Base-by-base conservation (phyloP, 2,797 vertebrate genomes). In the Margarornis squamiger region DNA sequence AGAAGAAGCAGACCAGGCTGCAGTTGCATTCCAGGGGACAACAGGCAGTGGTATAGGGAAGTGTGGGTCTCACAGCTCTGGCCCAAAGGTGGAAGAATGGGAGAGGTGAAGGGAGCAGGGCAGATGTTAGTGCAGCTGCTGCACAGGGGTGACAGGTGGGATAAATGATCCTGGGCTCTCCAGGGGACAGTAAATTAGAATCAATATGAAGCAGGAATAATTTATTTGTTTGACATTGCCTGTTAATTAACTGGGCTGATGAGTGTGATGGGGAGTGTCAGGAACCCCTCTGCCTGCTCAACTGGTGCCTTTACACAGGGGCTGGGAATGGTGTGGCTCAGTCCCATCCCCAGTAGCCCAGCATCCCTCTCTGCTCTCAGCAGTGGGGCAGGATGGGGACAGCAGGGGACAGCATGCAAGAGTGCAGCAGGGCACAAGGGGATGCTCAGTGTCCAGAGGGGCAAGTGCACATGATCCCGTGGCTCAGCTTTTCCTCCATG, bases 141-240 rank as follows among this genome's bases (percentile, higher is more conserved):
- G 14, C 84, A 68, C 61, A 46, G 52, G 71, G 95, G 83, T 92
- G 94, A 94, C 96, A 97, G 95, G 94, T 95, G 94, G 92, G 83
- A 95, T 87, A 93, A 96, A 96, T 2, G 71, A 96, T 73, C 76
- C 71, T 3, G 6, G 57, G 59, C 20, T 95, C 96, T 95, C 95
- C 61, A 91, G 95, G 90, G 96, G 86, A 95, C 86, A 85, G 94
- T 93, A 97, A 96, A 96, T 97, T 94, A 95, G 94, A 97, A 95
- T 96, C 96, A 96, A 95, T 96, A 94, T 54, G 91, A 96, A 95
- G 92, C 94, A 95, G 93, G 96, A 95, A 96, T 96, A 95, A 97
- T 95, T 96, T 95, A 97, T 97, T 96, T 96, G 94, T 97, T 96
- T 97, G 96, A 96, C 94, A 97, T 89, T 29, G 4, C 78, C 48